Conservation (phyloP, 2,113 vertebrate genomes). For the Electrona antarctica region DNA sequence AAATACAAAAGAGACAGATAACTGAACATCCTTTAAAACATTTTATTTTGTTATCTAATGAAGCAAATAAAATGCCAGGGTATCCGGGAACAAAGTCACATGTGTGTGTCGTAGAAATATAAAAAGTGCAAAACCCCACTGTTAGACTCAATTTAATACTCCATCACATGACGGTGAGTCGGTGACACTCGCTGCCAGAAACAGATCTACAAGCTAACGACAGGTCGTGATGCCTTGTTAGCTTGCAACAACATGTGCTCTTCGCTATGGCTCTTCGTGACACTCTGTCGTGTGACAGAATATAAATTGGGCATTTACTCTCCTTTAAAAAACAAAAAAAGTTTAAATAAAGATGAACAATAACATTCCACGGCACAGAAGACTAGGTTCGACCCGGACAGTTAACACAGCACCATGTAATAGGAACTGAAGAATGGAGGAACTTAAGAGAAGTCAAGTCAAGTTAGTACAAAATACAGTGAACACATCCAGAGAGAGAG, state of each 20-base stretch:
- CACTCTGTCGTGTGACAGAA: too few relatives aligned
- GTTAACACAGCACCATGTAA: constrained; percentile 71
- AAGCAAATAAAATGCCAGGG: constrained; percentile 77
- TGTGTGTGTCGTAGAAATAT: constrained; percentile 72
- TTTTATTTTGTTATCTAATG: constrained; percentile 78
- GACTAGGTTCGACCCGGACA: constrained; percentile 65
- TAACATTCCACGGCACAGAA: constrained; percentile 68
- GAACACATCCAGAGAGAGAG: constrained; percentile 67
- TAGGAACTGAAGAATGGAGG: constrained; percentile 2
- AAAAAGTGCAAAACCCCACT: constrained; percentile 82
- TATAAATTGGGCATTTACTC: constrained; percentile 11
- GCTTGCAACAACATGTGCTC: too few relatives aligned
- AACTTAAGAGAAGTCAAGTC: constrained; percentile 59
- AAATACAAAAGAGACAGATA: constrained; percentile 5
- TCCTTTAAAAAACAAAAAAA: constrained; percentile 73
- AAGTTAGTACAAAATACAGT: constrained; percentile 75
- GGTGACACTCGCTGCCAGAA: too few relatives aligned
- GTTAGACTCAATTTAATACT: constrained; percentile 23
- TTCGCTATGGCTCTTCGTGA: too few relatives aligned
- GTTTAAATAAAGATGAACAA: constrained; percentile 80
- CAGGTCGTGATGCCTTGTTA: too few relatives aligned
- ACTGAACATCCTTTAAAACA: constrained; percentile 54
- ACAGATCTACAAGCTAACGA: too few relatives aligned
- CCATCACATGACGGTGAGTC: too few relatives aligned
- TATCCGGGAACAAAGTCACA: constrained; percentile 72